These are phyloP conservation scores for Palloptera scutellata DNA, from an alignment of 2,888 invertebrate genomes.

Conservation along the genomic window DNA sequence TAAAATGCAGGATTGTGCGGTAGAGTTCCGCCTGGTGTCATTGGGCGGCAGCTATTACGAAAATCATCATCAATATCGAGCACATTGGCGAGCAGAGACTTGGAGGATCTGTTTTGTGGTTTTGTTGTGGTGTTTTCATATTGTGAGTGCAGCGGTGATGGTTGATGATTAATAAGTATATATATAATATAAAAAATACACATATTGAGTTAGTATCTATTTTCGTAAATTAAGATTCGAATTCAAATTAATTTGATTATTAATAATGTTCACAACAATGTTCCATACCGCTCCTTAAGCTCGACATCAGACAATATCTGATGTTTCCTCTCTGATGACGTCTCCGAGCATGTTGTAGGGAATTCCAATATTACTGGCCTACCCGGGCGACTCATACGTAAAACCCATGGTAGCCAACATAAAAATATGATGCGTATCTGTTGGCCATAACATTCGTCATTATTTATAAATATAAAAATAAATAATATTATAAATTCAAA, in stretches of 20 bases:
- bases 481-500: background rate
- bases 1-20: slow-evolving; percentile 72
- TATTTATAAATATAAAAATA: slow-evolving; percentile 8
- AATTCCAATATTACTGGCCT: slow-evolving; percentile 66
- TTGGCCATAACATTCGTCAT: slow-evolving; percentile 18
- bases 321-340: slow-evolving; percentile 73
- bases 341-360: slow-evolving; percentile 66
- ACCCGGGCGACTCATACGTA: slow-evolving; percentile 88
- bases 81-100: slow-evolving; percentile 94
- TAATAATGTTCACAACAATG: background rate
- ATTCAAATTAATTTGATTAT: background rate
- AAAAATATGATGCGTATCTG: slow-evolving; percentile 92
- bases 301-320: slow-evolving; percentile 84
- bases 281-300: slow-evolving; percentile 75
- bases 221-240: background rate
- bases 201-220: background rate
- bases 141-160: too few relatives aligned
- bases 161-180: background rate
- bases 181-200: background rate
- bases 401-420: slow-evolving; percentile 96
- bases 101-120: slow-evolving; percentile 72
- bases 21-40: slow-evolving; percentile 70
- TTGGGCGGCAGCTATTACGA: slow-evolving; percentile 79
- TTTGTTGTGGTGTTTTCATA: too few relatives aligned
- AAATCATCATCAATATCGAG: slow-evolving; percentile 98